These are phyloP conservation scores for Plotosus lineatus DNA, from an alignment of 2,113 vertebrate species.

Conservation along the genomic window DNA sequence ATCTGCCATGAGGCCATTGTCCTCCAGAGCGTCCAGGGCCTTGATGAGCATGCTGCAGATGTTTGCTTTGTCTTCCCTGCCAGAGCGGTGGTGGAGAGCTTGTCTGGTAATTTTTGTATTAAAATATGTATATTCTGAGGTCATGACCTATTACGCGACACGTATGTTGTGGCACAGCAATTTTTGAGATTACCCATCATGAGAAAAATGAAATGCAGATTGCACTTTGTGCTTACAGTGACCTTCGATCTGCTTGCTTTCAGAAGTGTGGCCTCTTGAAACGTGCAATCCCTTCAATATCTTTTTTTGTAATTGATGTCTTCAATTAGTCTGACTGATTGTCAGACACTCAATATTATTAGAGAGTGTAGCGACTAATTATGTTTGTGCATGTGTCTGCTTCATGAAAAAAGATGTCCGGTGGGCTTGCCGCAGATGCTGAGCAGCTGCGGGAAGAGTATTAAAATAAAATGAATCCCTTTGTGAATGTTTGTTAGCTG, in stretches of 20 bases:
- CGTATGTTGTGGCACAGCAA: conserved; percentile 29
- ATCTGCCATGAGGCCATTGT: conserved; percentile 45
- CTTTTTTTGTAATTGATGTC: conserved; percentile 17
- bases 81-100: conserved; percentile 29
- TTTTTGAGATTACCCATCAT: conserved; percentile 18
- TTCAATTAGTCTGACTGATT: conserved; percentile 44
- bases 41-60: conserved; percentile 41
- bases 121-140: conserved; percentile 33
- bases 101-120: conserved; percentile 44
- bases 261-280: conserved; percentile 15
- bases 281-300: conserved; percentile 13
- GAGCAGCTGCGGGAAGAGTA: conserved; percentile 44
- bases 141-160: conserved; percentile 21
- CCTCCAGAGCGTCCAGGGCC: conserved; percentile 36
- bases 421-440: conserved; percentile 47
- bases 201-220: conserved; percentile 19
- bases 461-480: conserved; percentile 47
- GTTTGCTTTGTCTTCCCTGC: conserved; percentile 34
- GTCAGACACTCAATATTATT: conserved; percentile 43
- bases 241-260: conserved; percentile 28
- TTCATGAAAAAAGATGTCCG: conserved; percentile 44
- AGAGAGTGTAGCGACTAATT: conserved; percentile 37
- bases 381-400: conserved; percentile 49
- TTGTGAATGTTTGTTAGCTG: conserved; percentile 48
- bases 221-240: conserved; percentile 11